These are phyloP conservation scores for Neolamprologus caudopunctatus DNA, from an alignment of 2,113 vertebrate species.

Conservation along the genomic window DNA sequence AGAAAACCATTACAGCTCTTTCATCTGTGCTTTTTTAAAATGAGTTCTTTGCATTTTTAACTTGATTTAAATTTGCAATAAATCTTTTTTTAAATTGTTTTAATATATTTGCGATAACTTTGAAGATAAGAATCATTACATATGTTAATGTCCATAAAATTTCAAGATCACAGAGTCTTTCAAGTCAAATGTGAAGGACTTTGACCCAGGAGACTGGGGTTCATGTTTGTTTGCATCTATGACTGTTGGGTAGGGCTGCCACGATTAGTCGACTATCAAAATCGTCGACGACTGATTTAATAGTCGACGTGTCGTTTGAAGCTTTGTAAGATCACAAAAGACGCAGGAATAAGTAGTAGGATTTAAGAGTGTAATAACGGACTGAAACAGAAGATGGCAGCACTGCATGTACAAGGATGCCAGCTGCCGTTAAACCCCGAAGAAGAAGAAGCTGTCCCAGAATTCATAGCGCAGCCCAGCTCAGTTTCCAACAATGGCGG, in stretches of 20 bases:
- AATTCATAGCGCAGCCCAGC: too few species aligned
- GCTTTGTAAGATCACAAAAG: too few species aligned
- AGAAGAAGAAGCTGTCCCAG: too few species aligned
- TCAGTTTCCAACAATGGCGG: too few species aligned
- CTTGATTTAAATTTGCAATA: background rate
- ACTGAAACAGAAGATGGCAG: too few species aligned
- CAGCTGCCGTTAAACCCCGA: too few species aligned
- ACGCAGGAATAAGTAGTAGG: too few species aligned
- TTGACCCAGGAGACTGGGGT: accelerated
- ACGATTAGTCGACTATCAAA: too few species aligned
- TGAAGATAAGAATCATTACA: background rate
- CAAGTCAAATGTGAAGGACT: background rate
- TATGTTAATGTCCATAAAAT: background rate
- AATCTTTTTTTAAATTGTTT: background rate
- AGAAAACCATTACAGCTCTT: background rate
- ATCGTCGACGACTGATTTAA: accelerated
- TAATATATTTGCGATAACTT: background rate
- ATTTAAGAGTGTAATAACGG: too few species aligned
- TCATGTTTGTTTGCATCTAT: background rate
- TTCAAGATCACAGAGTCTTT: background rate
- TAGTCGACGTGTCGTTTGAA: accelerated
- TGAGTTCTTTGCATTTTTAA: background rate
- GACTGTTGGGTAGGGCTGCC: accelerated
- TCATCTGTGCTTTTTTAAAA: background rate
- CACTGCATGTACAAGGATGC: too few species aligned